Base-by-base conservation (phyloP, 2,888 invertebrate genomes). In the Tetragonisca angustula region DNA sequence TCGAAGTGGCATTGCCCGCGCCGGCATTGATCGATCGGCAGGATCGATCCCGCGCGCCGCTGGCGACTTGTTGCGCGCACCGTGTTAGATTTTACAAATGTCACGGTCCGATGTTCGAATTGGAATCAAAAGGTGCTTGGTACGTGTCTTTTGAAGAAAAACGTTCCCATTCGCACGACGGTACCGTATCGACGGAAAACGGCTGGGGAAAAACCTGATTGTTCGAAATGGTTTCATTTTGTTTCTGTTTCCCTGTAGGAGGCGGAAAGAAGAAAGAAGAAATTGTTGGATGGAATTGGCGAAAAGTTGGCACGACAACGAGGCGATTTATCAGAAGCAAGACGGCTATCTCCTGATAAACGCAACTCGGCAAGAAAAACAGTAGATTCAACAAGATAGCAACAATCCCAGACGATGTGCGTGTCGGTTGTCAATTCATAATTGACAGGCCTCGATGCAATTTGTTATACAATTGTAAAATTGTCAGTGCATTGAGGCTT, bases 241-340 rank as follows among this genome's bases (percentile, higher is more conserved):
- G 11, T 32, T 27, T 62, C 17, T 61, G 17, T 54, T 54, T 54
- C 9, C 4, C 19, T 0, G 19, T 62, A 27, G 2, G 15, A 24
- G 24, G 24, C 15, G 2, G 3, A 61, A 27, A 24, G 0, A 4
- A 56, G 56, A 56, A n/a, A 13, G 21, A 24, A 61, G 27, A 61
- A 61, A 61, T 9, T 61, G 17, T 68, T 13, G 9, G 9, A 50
- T 50, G 9, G 49, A 56, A 36, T 74, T 67, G 15, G 56, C 70
- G 27, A 74, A 79, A 76, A 80, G 32, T 81, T 79, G 79, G 78
- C 68, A 82, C 83, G 86, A 85, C 80, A 80, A 82, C 86, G 84
- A 87, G 85, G 86, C 81, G 80, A 87, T 88, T 88, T 91, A 91
- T 91, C 89, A 73, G 72, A 79, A 69, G 76, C 85, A 85, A 84